Evolutionary conservation across 37 sponge, comb jelly and placozoan species (phyloP).

Genomic region (Hormiphora californensis): DNA sequence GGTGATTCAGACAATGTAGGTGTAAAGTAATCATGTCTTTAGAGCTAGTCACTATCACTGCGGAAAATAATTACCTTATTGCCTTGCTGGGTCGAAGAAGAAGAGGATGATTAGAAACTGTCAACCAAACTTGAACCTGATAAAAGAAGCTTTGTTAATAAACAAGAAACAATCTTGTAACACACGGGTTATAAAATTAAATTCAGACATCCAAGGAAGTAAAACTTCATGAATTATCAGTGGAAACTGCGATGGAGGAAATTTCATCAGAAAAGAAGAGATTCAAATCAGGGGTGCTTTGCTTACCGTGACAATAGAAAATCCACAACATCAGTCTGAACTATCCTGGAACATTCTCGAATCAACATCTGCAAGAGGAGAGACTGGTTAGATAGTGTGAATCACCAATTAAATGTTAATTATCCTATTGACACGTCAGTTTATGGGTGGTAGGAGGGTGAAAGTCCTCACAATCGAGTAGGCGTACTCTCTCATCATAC

Average conservation of each 20-base stretch:
- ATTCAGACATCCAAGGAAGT: conserved; percentile 54
- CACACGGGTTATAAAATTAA: no score
- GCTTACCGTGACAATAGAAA: neutral
- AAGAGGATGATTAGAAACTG: no score
- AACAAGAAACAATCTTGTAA: no score
- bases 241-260: conserved; percentile 50
- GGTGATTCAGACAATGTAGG: conserved; percentile 47
- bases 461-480: conserved; percentile 49
- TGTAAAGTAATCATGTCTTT: neutral
- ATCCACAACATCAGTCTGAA: neutral
- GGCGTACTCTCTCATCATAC: conserved; percentile 46
- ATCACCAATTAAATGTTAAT: neutral
- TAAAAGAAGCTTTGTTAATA: no score
- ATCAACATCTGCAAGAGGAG: no score
- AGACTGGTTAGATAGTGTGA: no score
- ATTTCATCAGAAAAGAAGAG: conserved; percentile 10
- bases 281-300: neutral
- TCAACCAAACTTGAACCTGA: no score
- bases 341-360: no score
- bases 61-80: no score
- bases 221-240: conserved; percentile 53
- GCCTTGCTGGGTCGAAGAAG: no score
- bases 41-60: no score
- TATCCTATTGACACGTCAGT: neutral
- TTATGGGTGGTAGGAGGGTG: conserved; percentile 56